These are phyloP conservation scores for Yponomeuta malinellus DNA, from an alignment of 2,888 invertebrate genomes.

Conservation along the genomic window DNA sequence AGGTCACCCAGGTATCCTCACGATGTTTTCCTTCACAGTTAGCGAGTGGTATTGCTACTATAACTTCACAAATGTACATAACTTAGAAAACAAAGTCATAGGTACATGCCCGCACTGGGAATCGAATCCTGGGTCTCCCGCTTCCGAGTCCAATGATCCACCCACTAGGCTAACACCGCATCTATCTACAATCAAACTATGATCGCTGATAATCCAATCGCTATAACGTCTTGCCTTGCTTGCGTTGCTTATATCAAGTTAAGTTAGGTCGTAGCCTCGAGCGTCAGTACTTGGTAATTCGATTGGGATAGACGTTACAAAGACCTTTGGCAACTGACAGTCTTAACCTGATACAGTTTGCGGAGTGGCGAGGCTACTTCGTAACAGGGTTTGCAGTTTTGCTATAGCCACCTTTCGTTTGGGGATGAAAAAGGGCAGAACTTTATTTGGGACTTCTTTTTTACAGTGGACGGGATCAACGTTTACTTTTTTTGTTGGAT, in stretches of 20 bases:
- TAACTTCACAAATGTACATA: too few species aligned
- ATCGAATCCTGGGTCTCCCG: too few species aligned
- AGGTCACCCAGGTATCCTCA: too few species aligned
- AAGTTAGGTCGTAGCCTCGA: neutral
- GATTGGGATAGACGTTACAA: slow-evolving; percentile 58
- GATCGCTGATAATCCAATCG: neutral
- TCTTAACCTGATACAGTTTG: slow-evolving; percentile 24
- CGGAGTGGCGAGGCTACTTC: neutral
- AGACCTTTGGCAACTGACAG: slow-evolving; percentile 31
- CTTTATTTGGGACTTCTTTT: neutral
- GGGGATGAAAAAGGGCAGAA: neutral
- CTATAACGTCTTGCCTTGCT: neutral
- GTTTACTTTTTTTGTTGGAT: too few species aligned
- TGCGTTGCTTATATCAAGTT: neutral
- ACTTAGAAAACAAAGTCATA: too few species aligned
- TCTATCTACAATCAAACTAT: too few species aligned
- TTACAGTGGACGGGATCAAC: neutral
- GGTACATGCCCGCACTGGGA: too few species aligned
- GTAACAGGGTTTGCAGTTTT: neutral
- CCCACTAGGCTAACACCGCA: too few species aligned
- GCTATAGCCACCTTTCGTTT: neutral
- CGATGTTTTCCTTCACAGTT: too few species aligned
- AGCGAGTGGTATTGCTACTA: too few species aligned
- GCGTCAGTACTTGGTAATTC: slow-evolving; percentile 35
- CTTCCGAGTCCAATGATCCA: too few species aligned